Percentiles rank a stretch among this genome's conserved stretches.
Conservation (phyloP, 2,888 invertebrate genomes). For the Colostygia pectinataria region DNA sequence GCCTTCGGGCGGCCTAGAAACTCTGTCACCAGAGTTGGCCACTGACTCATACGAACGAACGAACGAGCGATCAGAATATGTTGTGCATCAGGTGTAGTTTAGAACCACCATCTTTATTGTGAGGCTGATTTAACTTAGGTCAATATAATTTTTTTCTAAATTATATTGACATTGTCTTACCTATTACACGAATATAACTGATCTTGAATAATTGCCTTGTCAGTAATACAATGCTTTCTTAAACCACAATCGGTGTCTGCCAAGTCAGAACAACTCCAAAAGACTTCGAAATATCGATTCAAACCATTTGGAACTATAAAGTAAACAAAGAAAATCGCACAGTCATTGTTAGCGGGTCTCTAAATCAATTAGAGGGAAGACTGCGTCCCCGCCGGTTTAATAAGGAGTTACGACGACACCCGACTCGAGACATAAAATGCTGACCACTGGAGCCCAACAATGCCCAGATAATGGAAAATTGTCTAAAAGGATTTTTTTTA, state of each 20-base stretch:
- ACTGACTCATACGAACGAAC: no score
- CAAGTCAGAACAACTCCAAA: not conserved
- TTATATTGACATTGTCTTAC: no score
- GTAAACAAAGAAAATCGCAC: constrained; percentile 58
- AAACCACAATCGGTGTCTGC: not conserved
- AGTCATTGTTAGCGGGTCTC: constrained; percentile 57
- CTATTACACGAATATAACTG: no score
- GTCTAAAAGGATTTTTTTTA: constrained; percentile 75
- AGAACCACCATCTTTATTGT: no score
- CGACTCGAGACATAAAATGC: constrained; percentile 64
- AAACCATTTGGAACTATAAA: constrained; percentile 42
- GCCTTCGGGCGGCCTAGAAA: no score
- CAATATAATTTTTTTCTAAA: no score
- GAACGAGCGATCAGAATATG: no score
- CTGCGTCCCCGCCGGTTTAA: constrained; percentile 69
- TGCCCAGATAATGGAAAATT: constrained; percentile 78
- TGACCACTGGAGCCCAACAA: constrained; percentile 70
- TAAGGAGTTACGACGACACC: constrained; percentile 74
- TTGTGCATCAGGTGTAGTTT: no score
- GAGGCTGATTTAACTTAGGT: no score
- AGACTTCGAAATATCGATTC: constrained; percentile 9
- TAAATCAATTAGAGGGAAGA: constrained; percentile 77
- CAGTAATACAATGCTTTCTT: not conserved
- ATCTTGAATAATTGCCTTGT: not conserved
- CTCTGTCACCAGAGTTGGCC: no score